These are phyloP conservation scores for Ophiodon elongatus DNA, from an alignment of 2,113 vertebrate species.

Conservation along the genomic window DNA sequence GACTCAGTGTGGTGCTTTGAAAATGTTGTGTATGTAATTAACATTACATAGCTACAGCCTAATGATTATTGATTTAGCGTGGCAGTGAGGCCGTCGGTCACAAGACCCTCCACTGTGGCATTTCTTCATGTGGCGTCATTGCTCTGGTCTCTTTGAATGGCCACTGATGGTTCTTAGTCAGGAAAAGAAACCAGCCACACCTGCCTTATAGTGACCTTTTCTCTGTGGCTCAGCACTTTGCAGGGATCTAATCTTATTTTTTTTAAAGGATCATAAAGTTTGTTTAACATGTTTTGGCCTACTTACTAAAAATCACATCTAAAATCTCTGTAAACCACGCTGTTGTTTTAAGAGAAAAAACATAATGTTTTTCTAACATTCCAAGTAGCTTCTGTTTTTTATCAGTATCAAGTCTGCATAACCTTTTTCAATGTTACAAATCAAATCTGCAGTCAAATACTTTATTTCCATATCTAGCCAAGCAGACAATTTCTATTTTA, in stretches of 20 bases:
- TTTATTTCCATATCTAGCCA: background rate
- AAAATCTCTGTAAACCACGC: background rate
- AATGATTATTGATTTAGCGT: slow-evolving; percentile 67
- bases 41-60: slow-evolving; percentile 57
- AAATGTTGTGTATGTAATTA: slow-evolving; percentile 52
- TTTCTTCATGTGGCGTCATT: slow-evolving; percentile 23
- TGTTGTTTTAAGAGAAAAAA: background rate
- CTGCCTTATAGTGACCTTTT: background rate
- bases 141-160: slow-evolving; percentile 28
- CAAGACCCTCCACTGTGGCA: slow-evolving; percentile 58
- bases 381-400: background rate
- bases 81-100: slow-evolving; percentile 56
- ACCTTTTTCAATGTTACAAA: background rate
- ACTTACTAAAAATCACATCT: background rate
- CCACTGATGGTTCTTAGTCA: slow-evolving; percentile 13
- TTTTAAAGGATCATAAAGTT: background rate
- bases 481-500: background rate
- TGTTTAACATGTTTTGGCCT: background rate
- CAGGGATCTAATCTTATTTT: background rate
- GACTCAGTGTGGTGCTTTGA: slow-evolving; percentile 44
- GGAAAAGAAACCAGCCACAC: slow-evolving; percentile 17
- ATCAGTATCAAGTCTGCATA: background rate
- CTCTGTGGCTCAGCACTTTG: slow-evolving; percentile 7
- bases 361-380: background rate
- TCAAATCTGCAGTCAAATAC: background rate